Conservation (phyloP, 2,888 invertebrate species). For the Charanyca ferruginea region DNA sequence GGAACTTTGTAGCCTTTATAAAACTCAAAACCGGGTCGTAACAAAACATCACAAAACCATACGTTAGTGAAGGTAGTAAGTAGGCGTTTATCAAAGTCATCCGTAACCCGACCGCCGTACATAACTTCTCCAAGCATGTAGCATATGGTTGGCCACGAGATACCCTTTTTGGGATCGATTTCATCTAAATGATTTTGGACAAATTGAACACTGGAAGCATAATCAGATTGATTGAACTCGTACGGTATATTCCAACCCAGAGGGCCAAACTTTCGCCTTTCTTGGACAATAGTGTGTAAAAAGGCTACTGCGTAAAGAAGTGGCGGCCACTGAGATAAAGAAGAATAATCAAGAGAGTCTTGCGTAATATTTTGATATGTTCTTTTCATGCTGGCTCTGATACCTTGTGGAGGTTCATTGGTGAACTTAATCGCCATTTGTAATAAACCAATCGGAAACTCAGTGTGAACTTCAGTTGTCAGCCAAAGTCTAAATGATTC, state of each 20-base stretch:
- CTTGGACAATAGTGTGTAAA: conserved; percentile 98
- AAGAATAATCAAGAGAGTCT: conserved; percentile 97
- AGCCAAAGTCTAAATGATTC: conserved; percentile 97
- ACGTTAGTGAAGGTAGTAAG: conserved; percentile 98
- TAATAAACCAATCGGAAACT: conserved; percentile 96
- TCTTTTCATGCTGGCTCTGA: conserved; percentile 97
- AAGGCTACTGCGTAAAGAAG: conserved; percentile 98
- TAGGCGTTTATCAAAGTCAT: conserved; percentile 98
- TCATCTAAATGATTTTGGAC: conserved; percentile 99
- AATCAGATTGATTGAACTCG: conserved; percentile 99
- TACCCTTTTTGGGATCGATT: conserved; percentile 98
- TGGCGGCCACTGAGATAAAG: conserved; percentile 98
- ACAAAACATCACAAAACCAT: conserved; percentile 98
- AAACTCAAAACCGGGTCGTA: conserved; percentile 97
- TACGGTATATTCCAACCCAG: conserved; percentile 99
- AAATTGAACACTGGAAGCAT: conserved; percentile 98
- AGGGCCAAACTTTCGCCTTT: conserved; percentile 98
- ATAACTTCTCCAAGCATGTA: conserved; percentile 99
- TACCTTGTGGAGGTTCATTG: conserved; percentile 99
- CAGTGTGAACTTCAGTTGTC: conserved; percentile 97
- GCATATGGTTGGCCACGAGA: conserved; percentile 99
- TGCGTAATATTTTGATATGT: conserved; percentile 97
- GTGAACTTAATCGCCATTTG: conserved; percentile 99
- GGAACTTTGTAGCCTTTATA: conserved; percentile 98
- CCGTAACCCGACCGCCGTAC: conserved; percentile 98